Evolutionary conservation across 2,888 invertebrate genomes (phyloP).

Genomic region (Plebejus melissa): DNA sequence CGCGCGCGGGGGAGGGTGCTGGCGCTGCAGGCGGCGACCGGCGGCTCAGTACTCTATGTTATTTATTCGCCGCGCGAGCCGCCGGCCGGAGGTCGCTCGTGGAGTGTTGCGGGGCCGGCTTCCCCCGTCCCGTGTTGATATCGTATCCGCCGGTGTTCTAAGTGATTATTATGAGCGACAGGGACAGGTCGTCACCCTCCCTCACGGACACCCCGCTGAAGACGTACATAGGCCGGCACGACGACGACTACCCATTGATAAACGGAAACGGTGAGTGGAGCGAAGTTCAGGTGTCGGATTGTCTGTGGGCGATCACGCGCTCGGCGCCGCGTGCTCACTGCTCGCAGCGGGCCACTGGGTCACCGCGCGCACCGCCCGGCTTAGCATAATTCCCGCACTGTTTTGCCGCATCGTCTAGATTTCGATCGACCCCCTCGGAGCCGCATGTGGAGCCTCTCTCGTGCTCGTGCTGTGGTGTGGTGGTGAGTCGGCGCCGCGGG

Average conservation of each 20-base stretch:
- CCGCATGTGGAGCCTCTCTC: neutral
- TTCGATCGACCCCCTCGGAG: conserved; percentile 60
- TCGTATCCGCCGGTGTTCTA: conserved; percentile 56
- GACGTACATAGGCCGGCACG: conserved; percentile 90
- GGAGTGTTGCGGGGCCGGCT: conserved; percentile 68
- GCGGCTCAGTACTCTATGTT: conserved; percentile 44
- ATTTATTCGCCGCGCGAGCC: conserved; percentile 76
- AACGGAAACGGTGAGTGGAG: conserved; percentile 84
- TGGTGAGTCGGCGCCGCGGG: conserved; percentile 38
- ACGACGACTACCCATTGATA: conserved; percentile 88
- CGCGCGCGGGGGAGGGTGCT: conserved; percentile 31
- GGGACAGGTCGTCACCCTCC: conserved; percentile 93
- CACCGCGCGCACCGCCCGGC: conserved; percentile 39
- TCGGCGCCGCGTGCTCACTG: conserved; percentile 42
- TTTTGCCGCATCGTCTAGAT: conserved; percentile 67
- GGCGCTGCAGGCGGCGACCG: conserved; percentile 36
- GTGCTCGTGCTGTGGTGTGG: conserved; percentile 30
- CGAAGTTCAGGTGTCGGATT: conserved; percentile 36
- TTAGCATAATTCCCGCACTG: conserved; percentile 36
- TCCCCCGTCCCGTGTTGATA: conserved; percentile 60
- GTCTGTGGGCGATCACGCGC: conserved; percentile 44
- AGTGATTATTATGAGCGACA: conserved; percentile 91
- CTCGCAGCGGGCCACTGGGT: conserved; percentile 37
- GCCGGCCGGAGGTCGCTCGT: conserved; percentile 77
- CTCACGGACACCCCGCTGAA: conserved; percentile 92